Conservation (phyloP, 2,888 invertebrate genomes). For the Cataglyphis altisquamis region DNA sequence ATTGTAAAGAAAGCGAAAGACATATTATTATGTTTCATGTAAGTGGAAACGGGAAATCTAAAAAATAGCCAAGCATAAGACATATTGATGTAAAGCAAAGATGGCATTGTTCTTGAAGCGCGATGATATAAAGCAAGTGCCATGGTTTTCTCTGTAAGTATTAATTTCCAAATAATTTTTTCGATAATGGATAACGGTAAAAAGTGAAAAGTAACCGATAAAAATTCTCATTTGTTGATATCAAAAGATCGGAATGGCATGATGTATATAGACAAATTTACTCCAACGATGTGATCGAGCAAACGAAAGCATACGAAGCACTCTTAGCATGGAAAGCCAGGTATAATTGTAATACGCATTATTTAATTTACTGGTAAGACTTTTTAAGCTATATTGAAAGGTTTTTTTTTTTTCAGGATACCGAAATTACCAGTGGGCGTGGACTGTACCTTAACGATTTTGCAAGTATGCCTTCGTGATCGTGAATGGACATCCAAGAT, state of each 20-base stretch:
- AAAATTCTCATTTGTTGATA: neutral
- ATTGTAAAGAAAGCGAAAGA: no score
- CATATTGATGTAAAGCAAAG: conserved; percentile 49
- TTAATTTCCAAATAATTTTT: neutral
- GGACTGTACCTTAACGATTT: conserved; percentile 82
- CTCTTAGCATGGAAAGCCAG: conserved; percentile 84
- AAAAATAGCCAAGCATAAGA: neutral
- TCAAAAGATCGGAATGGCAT: conserved; percentile 81
- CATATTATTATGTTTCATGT: no score
- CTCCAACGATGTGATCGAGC: conserved; percentile 79
- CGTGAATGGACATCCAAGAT: conserved; percentile 81
- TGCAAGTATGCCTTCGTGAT: conserved; percentile 83
- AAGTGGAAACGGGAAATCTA: neutral
- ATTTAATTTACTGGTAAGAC: neutral
- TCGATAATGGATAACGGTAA: neutral
- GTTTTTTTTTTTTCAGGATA: conserved; percentile 71
- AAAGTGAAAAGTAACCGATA: neutral
- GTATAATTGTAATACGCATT: conserved; percentile 63
- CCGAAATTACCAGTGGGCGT: conserved; percentile 82
- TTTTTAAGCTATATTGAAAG: neutral
- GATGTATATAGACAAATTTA: conserved; percentile 81
- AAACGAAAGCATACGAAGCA: conserved; percentile 79
- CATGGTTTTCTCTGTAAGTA: conserved; percentile 82
- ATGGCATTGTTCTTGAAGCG: conserved; percentile 77
- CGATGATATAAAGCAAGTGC: conserved; percentile 77